A percentile compares a stretch with the other conserved stretches of the same genome.
Evolutionary conservation across 2,888 invertebrate genomes (phyloP).

Genomic region (Allolobophora icterica): DNA sequence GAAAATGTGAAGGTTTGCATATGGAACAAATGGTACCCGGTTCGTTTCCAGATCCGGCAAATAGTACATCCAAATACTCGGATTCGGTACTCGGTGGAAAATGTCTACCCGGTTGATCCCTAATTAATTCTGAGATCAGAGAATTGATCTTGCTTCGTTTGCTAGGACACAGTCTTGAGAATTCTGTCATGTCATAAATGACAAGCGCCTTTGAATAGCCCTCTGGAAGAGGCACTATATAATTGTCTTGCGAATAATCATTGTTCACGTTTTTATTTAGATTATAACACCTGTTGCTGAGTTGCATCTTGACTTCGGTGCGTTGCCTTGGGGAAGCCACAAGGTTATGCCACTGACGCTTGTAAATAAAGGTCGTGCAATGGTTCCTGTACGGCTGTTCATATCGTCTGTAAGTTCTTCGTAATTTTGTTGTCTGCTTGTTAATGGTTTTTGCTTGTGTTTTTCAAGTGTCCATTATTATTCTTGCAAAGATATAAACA

Average conservation of each 20-base stretch:
- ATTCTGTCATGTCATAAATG: not conserved
- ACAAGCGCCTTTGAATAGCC: no score
- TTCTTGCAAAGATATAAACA: not conserved
- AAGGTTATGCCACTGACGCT: constrained; percentile 51
- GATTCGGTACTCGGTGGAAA: no score
- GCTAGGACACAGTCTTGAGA: no score
- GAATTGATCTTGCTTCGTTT: no score
- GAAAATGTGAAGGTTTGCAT: no score
- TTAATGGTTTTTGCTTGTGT: constrained; percentile 32
- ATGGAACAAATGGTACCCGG: no score
- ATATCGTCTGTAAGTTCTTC: constrained; percentile 50
- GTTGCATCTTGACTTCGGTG: constrained; percentile 53
- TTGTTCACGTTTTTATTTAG: constrained; percentile 37
- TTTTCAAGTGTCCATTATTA: not conserved
- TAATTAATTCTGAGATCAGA: no score
- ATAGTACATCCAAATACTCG: no score
- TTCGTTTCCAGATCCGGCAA: no score
- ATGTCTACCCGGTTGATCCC: no score
- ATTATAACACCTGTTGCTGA: constrained; percentile 32
- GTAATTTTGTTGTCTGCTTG: not conserved
- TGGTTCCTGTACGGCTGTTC: constrained; percentile 55
- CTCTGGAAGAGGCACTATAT: no score
- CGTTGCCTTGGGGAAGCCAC: constrained; percentile 54
- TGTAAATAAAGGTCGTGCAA: constrained; percentile 53
- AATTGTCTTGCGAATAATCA: no score